These are phyloP conservation scores for Poeciliopsis infans DNA, from an alignment of 2,797 vertebrate species.

Conservation along the genomic window DNA sequence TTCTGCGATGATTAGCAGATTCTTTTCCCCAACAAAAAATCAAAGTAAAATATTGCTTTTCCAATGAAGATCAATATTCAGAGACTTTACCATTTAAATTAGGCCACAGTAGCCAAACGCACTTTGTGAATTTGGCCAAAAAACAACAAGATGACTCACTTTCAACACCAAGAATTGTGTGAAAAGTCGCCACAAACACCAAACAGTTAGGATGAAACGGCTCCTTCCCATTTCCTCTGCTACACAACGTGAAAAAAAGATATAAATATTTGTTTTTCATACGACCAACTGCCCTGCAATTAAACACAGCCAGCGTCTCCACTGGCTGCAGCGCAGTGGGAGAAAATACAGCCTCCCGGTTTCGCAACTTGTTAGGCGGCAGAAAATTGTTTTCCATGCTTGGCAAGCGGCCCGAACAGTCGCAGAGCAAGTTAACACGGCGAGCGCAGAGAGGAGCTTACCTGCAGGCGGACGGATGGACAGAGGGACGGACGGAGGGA, in stretches of 20 bases:
- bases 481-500: no score
- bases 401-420: constrained; percentile 42
- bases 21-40: neutral
- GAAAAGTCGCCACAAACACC: constrained; percentile 12
- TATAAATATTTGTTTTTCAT: constrained; percentile 36
- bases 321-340: constrained; percentile 60
- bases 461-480: constrained; percentile 35
- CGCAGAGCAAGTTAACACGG: constrained; percentile 6
- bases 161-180: constrained; percentile 17
- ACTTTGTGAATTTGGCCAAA: neutral
- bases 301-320: constrained; percentile 47
- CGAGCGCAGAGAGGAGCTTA: constrained; percentile 47
- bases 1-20: neutral
- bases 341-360: constrained; percentile 58
- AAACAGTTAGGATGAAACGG: constrained; percentile 6
- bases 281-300: constrained; percentile 50
- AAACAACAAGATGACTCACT: neutral
- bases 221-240: constrained; percentile 23
- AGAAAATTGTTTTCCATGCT: constrained; percentile 66
- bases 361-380: constrained; percentile 68
- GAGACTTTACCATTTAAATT: neutral
- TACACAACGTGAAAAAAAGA: constrained; percentile 33
- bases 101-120: neutral
- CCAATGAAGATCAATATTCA: neutral
- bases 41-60: neutral